Conservation (phyloP, 2,113 vertebrate genomes). For the Cynopterus brachyotis region DNA sequence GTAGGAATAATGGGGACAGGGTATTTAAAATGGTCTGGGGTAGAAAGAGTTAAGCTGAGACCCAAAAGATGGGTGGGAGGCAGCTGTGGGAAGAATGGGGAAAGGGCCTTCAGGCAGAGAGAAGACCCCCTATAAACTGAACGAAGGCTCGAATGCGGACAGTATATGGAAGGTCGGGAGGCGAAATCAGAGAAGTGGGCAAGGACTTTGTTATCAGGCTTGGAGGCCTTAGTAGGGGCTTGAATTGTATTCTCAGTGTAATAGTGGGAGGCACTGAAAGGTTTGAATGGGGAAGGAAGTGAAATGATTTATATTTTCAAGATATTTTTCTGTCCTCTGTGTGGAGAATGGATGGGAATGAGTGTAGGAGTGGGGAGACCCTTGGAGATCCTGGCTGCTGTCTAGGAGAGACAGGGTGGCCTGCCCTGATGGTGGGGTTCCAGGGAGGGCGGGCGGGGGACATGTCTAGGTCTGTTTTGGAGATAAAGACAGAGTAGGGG, state of each 20-base stretch:
- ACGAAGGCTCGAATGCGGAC: neutral
- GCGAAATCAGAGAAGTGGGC: neutral
- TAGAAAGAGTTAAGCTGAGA: neutral
- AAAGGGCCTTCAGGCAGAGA: neutral
- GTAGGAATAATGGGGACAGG: neutral
- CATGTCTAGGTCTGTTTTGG: neutral
- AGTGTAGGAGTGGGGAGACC: neutral
- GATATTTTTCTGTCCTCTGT: neutral
- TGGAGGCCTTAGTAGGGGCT: neutral
- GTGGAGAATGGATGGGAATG: neutral
- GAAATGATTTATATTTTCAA: neutral
- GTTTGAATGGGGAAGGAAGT: neutral
- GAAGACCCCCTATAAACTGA: neutral
- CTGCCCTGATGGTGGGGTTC: rapidly evolving
- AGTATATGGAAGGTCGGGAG: neutral
- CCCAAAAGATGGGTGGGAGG: neutral
- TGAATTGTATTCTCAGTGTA: neutral
- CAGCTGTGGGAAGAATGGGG: neutral
- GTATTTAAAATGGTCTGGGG: neutral
- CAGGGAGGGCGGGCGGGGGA: too few relatives aligned
- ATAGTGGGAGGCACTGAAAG: neutral
- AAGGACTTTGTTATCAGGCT: neutral
- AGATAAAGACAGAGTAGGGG: neutral
- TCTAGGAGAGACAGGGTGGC: neutral
- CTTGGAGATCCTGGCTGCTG: neutral